Evolutionary conservation across 2,113 vertebrate genomes (phyloP).

Genomic region (Urocynchramus pylzowi): DNA sequence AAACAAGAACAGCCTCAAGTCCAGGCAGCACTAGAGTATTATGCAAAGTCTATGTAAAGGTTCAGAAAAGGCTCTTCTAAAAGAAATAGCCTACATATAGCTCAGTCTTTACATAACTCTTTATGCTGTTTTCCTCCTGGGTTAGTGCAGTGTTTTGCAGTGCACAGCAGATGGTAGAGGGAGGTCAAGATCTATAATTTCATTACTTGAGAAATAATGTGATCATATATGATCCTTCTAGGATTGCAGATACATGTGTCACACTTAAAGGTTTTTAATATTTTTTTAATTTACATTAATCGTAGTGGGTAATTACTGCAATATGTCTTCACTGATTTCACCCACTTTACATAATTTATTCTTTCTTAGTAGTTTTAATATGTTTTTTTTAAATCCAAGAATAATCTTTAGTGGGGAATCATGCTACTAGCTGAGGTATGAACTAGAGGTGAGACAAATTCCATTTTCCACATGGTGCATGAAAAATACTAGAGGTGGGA

Average conservation of each 20-base stretch:
- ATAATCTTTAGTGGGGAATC: background rate
- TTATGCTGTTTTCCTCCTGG: background rate
- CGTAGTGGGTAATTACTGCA: background rate
- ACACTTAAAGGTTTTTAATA: background rate
- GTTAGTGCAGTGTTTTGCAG: background rate
- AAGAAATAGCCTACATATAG: background rate
- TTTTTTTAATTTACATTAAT: background rate
- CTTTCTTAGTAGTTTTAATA: background rate
- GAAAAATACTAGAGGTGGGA: background rate
- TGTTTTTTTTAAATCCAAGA: background rate
- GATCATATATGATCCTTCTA: slow-evolving; percentile 1
- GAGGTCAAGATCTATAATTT: slow-evolving; percentile 21
- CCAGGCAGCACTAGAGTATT: background rate
- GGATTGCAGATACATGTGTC: background rate
- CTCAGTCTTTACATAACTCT: background rate
- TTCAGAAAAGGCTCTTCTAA: background rate
- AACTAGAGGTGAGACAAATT: slow-evolving; percentile 14
- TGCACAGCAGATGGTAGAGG: slow-evolving; percentile 28
- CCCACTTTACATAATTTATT: background rate
- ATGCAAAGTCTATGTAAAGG: background rate
- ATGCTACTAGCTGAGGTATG: background rate
- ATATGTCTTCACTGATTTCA: background rate
- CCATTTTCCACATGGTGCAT: background rate
- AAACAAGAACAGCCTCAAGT: background rate
- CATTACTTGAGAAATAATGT: slow-evolving; percentile 1